Conservation (phyloP, 2,797 vertebrate species). For the Peromyscus eremicus region DNA sequence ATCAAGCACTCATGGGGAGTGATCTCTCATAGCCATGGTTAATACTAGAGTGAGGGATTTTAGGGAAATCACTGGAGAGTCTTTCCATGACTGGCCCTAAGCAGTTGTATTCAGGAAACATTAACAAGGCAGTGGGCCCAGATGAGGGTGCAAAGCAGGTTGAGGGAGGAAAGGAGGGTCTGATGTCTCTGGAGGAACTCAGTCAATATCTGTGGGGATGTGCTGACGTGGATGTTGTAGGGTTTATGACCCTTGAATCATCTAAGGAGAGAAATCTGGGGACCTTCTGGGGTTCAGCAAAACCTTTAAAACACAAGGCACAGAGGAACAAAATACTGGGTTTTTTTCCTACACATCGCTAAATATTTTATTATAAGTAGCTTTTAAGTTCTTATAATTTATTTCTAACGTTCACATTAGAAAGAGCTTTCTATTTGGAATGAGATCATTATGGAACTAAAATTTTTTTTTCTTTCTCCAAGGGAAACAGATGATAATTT, state of each 20-base stretch:
- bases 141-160: background rate
- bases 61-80: background rate
- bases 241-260: background rate
- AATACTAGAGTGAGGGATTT: background rate
- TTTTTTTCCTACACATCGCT: background rate
- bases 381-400: conserved; percentile 12
- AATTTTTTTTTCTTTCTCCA: background rate
- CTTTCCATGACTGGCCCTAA: background rate
- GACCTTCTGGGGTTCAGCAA: background rate
- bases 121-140: background rate
- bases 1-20: background rate
- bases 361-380: background rate
- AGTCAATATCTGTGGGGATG: background rate
- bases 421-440: conserved; percentile 21
- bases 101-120: background rate
- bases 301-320: background rate
- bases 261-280: background rate
- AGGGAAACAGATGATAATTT: background rate
- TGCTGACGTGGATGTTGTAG: background rate
- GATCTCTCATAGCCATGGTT: background rate
- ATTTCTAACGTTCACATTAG: background rate
- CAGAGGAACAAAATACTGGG: background rate
- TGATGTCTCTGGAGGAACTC: background rate
- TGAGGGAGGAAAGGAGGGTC: background rate
- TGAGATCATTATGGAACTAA: background rate